These are phyloP conservation scores for Crossaster papposus DNA, from an alignment of 53 echinoderm and acorn worm species.

Conservation along the genomic window DNA sequence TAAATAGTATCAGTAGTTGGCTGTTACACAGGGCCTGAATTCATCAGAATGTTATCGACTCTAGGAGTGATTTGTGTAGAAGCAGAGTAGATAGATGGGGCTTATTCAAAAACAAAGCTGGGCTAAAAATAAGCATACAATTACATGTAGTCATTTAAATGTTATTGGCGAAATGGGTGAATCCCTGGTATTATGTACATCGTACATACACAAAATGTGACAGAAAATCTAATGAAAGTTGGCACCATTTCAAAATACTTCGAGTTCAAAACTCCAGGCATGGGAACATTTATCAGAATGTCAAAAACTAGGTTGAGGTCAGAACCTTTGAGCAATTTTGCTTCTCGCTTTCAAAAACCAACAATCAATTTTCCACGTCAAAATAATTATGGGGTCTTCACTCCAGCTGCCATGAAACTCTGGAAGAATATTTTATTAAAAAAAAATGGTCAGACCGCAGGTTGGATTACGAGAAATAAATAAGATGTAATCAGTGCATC, in stretches of 20 bases:
- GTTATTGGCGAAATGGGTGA: neutral
- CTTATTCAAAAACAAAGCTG: too few relatives aligned
- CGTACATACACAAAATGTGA: neutral
- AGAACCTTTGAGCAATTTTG: neutral
- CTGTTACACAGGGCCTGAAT: too few relatives aligned
- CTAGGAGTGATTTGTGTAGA: too few relatives aligned
- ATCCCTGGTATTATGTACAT: neutral
- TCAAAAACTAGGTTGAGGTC: constrained; percentile 16
- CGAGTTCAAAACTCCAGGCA: neutral
- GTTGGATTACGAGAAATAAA: constrained; percentile 32
- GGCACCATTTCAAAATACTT: neutral
- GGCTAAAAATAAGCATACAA: neutral
- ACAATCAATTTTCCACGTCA: constrained; percentile 54
- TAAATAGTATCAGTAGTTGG: too few relatives aligned
- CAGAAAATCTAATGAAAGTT: neutral
- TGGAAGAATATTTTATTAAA: neutral
- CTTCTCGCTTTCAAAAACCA: constrained; percentile 37
- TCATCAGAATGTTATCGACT: too few relatives aligned
- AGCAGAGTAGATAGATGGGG: too few relatives aligned
- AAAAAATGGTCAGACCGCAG: neutral
- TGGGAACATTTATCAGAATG: neutral
- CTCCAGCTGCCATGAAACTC: constrained; percentile 4
- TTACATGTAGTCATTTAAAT: neutral
- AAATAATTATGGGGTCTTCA: constrained; percentile 32
- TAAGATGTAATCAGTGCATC: constrained; percentile 43